Evolutionary conservation across 2,797 vertebrate species (phyloP).

Genomic region (Clarias pachynema): DNA sequence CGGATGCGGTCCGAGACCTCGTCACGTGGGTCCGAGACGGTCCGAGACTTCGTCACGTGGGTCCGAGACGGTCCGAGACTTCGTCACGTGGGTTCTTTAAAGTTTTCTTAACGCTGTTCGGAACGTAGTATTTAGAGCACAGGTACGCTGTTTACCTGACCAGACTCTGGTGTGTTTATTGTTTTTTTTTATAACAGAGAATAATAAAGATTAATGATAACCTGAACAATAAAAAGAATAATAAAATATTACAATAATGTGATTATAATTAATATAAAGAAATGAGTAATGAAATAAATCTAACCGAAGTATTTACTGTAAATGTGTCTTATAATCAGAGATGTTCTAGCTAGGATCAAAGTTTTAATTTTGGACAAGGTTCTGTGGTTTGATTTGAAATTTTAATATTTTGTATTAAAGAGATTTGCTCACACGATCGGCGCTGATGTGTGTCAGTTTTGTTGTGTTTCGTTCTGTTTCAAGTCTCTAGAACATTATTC

Average conservation of each 20-base stretch:
- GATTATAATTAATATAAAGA: slow-evolving; percentile 36
- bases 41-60: slow-evolving; percentile 52
- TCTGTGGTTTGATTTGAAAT: slow-evolving; percentile 59
- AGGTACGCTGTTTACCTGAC: slow-evolving; percentile 60
- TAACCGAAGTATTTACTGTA: slow-evolving; percentile 60
- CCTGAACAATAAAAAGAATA: slow-evolving; percentile 40
- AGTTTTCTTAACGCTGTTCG: slow-evolving; percentile 70
- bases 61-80: slow-evolving; percentile 44
- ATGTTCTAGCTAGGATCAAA: slow-evolving; percentile 48
- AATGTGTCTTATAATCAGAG: slow-evolving; percentile 62
- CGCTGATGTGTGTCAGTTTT: neutral
- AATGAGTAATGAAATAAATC: slow-evolving; percentile 60
- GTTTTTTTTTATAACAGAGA: slow-evolving; percentile 73
- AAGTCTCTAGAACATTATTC: neutral
- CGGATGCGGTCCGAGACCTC: slow-evolving; percentile 32
- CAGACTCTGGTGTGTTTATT: slow-evolving; percentile 71
- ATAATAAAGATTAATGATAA: slow-evolving; percentile 38
- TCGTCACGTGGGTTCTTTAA: slow-evolving; percentile 52
- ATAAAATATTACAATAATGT: slow-evolving; percentile 39
- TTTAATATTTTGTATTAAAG: slow-evolving; percentile 67
- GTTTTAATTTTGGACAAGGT: slow-evolving; percentile 53
- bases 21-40: slow-evolving; percentile 47
- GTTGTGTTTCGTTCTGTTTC: neutral
- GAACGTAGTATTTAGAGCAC: slow-evolving; percentile 70
- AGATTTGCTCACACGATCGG: slow-evolving; percentile 58